These are phyloP conservation scores for Apodemia zela DNA, from an alignment of 2,888 invertebrate genomes.

Conservation along the genomic window DNA sequence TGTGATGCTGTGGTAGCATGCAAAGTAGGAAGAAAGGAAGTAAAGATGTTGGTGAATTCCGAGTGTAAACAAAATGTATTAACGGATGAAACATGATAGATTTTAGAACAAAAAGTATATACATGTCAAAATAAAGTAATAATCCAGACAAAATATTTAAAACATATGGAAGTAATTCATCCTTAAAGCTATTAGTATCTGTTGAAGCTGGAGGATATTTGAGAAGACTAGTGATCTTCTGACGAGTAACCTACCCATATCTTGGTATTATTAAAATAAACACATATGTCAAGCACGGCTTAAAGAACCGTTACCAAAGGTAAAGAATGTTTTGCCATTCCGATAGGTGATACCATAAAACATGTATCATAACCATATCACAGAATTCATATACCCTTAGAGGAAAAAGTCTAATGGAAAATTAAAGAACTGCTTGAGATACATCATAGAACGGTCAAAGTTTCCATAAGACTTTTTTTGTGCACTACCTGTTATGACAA, in stretches of 20 bases:
- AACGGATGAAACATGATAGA: background rate
- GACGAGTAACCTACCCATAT: too few species aligned
- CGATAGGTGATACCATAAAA: slow-evolving; percentile 28
- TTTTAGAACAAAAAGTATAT: background rate
- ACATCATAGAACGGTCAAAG: slow-evolving; percentile 31
- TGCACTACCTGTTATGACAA: too few species aligned
- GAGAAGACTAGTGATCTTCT: too few species aligned
- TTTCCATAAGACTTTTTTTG: too few species aligned
- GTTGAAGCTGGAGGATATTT: too few species aligned
- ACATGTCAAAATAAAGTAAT: slow-evolving; percentile 7
- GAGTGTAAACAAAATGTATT: slow-evolving; percentile 19
- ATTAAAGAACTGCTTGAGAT: slow-evolving; percentile 27
- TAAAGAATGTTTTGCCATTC: too few species aligned
- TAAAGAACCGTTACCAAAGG: too few species aligned
- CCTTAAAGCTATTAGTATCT: too few species aligned
- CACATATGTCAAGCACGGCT: too few species aligned
- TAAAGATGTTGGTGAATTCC: slow-evolving; percentile 17
- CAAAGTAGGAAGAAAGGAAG: too few species aligned
- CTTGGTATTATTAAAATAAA: too few species aligned
- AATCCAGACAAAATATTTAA: slow-evolving; percentile 23
- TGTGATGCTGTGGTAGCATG: too few species aligned
- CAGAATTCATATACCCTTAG: slow-evolving; percentile 30
- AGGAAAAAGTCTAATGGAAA: slow-evolving; percentile 28
- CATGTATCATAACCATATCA: slow-evolving; percentile 31
- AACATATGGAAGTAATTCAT: slow-evolving; percentile 26